These are phyloP conservation scores for Gibbula magus DNA, from an alignment of 2,888 invertebrate species.

Conservation along the genomic window DNA sequence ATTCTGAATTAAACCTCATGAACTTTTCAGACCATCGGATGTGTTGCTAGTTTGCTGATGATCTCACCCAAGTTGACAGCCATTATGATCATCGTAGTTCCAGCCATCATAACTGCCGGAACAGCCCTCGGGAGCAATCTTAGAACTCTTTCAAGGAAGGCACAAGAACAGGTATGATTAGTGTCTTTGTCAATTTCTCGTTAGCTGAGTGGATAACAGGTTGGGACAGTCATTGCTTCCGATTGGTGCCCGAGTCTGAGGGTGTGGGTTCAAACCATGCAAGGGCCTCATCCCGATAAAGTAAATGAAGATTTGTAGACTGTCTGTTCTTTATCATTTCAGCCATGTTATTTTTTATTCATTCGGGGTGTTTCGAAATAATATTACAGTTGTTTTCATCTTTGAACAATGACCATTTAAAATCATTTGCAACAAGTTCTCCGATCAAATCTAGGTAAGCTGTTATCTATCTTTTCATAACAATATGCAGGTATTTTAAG, in stretches of 20 bases:
- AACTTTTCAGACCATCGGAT: constrained; percentile 69
- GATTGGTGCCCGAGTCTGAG: too few species aligned
- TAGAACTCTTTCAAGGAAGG: constrained; percentile 84
- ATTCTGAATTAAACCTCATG: not conserved
- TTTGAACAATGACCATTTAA: too few species aligned
- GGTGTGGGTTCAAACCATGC: too few species aligned
- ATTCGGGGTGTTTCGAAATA: too few species aligned
- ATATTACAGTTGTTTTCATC: too few species aligned
- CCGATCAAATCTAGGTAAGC: not conserved
- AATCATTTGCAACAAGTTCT: not conserved
- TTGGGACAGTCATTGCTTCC: too few species aligned
- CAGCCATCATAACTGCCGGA: constrained; percentile 89
- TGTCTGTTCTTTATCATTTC: not conserved
- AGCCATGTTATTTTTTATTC: too few species aligned
- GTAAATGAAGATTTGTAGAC: not conserved
- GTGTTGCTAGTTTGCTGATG: constrained; percentile 82
- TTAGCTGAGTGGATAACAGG: not conserved
- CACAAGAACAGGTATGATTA: constrained; percentile 85
- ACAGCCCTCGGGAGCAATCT: constrained; percentile 87
- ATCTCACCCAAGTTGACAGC: constrained; percentile 94
- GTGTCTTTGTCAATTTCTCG: not conserved
- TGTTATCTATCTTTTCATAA: too few species aligned
- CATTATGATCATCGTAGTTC: constrained; percentile 88
- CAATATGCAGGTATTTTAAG: too few species aligned
- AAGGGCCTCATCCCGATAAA: too few species aligned